Percentiles rank a stretch among this genome's conserved stretches.
phyloP scores from a whole-genome alignment of 2,888 invertebrate species.

The Spialia ferax region DNA sequence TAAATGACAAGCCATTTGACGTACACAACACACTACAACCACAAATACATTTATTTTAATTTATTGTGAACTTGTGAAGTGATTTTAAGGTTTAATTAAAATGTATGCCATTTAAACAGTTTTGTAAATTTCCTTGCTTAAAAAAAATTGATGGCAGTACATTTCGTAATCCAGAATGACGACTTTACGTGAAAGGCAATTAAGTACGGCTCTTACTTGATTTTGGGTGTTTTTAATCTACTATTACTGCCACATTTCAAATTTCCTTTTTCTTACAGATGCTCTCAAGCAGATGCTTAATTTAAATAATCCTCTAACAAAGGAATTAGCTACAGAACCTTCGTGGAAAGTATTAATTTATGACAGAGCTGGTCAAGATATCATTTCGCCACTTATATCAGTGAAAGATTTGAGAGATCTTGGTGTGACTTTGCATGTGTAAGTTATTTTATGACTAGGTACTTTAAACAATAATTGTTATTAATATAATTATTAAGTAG shows the following conservation, averaged over 20 bases:
- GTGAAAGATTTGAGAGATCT: conserved; percentile 98
- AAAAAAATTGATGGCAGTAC: conserved; percentile 54
- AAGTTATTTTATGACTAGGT: conserved; percentile 73
- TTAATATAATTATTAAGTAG: too few relatives aligned
- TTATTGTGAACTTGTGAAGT: too few relatives aligned
- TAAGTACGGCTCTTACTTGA: conserved; percentile 82
- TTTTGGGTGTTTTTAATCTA: conserved; percentile 26
- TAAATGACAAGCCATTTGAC: too few relatives aligned
- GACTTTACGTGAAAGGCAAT: conserved; percentile 90
- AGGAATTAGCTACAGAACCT: conserved; percentile 93
- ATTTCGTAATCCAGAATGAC: conserved; percentile 80
- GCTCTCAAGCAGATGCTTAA: conserved; percentile 98
- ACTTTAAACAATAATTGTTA: background rate
- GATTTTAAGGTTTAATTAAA: too few relatives aligned
- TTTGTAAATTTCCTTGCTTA: background rate
- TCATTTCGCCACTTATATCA: conserved; percentile 98
- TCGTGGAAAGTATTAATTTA: conserved; percentile 99
- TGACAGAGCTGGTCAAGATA: conserved; percentile 98
- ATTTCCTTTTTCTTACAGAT: conserved; percentile 83
- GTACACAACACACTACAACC: too few relatives aligned
- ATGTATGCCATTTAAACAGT: background rate
- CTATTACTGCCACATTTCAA: conserved; percentile 16
- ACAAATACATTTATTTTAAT: too few relatives aligned
- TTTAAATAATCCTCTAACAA: conserved; percentile 93
- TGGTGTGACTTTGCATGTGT: conserved; percentile 99